Conservation (phyloP, 2,888 invertebrate species). For the Trissonchulus latispiculum region DNA sequence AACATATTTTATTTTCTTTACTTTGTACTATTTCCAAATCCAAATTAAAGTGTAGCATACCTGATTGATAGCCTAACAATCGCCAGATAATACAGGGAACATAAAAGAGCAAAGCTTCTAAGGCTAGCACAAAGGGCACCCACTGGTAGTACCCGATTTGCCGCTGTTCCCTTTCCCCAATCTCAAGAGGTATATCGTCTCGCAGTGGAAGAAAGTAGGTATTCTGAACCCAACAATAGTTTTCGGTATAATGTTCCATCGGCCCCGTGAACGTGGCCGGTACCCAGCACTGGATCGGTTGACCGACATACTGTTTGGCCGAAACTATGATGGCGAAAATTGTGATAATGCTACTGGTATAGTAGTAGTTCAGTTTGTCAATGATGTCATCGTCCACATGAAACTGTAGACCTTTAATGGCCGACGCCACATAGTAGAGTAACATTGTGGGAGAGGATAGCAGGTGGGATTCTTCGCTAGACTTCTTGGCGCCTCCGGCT, state of each 20-base stretch:
- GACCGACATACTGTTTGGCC: conserved; percentile 23
- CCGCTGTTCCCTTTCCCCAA: conserved; percentile 38
- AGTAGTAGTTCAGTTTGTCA: conserved; percentile 45
- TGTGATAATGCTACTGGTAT: conserved; percentile 43
- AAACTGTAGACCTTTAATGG: conserved; percentile 41
- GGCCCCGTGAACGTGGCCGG: conserved; percentile 44
- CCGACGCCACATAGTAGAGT: no score
- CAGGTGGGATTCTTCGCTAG: no score
- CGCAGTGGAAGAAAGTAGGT: conserved; percentile 49
- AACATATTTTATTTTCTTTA: no score
- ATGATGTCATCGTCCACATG: conserved; percentile 45
- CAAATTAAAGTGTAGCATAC: no score
- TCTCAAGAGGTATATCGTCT: conserved; percentile 43
- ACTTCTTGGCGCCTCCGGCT: no score
- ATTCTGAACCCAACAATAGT: conserved; percentile 52
- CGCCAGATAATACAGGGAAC: conserved; percentile 51
- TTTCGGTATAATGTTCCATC: conserved; percentile 51
- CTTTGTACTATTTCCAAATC: no score
- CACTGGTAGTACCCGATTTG: conserved; percentile 16
- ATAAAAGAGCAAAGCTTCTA: conserved; percentile 50
- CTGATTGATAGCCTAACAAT: conserved; percentile 11
- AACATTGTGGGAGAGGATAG: no score
- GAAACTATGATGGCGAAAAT: conserved; percentile 24
- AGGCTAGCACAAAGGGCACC: conserved; percentile 49
- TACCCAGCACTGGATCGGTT: conserved; percentile 40